A percentile compares a stretch with the other conserved stretches of the same genome.
These are phyloP conservation scores for Apus apus DNA, from an alignment of 2,113 vertebrate species.

Conservation along the genomic window DNA sequence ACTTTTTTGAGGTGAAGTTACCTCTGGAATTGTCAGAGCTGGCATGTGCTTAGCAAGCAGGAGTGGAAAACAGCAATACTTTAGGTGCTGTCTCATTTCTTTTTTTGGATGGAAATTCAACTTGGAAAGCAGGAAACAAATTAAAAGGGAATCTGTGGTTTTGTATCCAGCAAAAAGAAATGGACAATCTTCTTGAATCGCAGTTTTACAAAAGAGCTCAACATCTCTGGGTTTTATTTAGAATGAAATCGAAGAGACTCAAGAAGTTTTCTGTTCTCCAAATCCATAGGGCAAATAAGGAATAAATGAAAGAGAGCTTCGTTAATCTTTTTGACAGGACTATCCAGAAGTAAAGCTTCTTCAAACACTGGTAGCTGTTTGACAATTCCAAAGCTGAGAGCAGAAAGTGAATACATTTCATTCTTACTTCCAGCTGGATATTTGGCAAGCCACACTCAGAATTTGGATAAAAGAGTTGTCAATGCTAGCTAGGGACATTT, in stretches of 20 bases:
- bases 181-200: background rate
- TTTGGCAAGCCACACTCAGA: background rate
- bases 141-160: background rate
- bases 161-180: background rate
- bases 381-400: background rate
- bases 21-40: background rate
- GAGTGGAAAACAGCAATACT: background rate
- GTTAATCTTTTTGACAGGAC: constrained; percentile 28
- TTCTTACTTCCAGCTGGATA: background rate
- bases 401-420: background rate
- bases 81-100: background rate
- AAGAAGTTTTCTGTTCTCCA: background rate
- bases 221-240: background rate
- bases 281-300: background rate
- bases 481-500: background rate
- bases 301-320: background rate
- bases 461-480: background rate
- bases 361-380: background rate
- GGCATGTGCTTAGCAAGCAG: background rate
- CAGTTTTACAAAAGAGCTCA: background rate
- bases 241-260: background rate
- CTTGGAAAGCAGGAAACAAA: background rate
- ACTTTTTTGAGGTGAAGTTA: background rate
- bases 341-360: constrained; percentile 22
- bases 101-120: background rate